Evolutionary conservation across 1,140 invertebrate species (phyloP).

Genomic region (Stegodyphus dumicola): DNA sequence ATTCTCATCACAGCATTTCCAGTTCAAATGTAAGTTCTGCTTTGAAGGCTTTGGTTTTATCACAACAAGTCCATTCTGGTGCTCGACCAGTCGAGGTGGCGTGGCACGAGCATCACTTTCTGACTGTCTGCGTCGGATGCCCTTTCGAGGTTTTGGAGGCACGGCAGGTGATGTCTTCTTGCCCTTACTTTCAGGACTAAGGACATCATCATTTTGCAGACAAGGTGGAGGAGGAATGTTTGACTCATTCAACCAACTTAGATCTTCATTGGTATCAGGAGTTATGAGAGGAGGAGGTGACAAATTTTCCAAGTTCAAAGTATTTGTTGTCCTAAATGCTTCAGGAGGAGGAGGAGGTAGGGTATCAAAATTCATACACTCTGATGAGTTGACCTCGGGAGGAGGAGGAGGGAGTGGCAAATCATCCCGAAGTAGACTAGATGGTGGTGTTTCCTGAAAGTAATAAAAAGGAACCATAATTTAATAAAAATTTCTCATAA

Average conservation of each 20-base stretch:
- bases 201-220: constrained; percentile 69
- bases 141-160: constrained; percentile 57
- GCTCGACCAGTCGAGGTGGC: constrained; percentile 32
- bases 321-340: constrained; percentile 63
- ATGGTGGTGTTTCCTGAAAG: constrained; percentile 29
- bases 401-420: constrained; percentile 67
- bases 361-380: constrained; percentile 63
- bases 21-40: constrained; percentile 41
- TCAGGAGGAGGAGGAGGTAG: constrained; percentile 73
- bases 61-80: constrained; percentile 40
- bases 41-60: constrained; percentile 48
- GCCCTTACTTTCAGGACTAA: constrained; percentile 5
- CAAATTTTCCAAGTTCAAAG: constrained; percentile 65
- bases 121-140: constrained; percentile 36
- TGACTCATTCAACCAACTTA: constrained; percentile 59
- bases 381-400: constrained; percentile 25
- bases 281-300: constrained; percentile 66
- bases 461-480: neutral
- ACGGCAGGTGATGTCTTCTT: constrained; percentile 37
- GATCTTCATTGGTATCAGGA: constrained; percentile 57
- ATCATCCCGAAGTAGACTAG: constrained; percentile 61
- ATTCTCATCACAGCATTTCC: neutral
- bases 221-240: constrained; percentile 71
- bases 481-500: too few species aligned
- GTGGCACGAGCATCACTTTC: constrained; percentile 54